These are phyloP conservation scores for mouse (Mus musculus) DNA, from an alignment of 2,113 vertebrate genomes.

Conservation along the genomic window DNA sequence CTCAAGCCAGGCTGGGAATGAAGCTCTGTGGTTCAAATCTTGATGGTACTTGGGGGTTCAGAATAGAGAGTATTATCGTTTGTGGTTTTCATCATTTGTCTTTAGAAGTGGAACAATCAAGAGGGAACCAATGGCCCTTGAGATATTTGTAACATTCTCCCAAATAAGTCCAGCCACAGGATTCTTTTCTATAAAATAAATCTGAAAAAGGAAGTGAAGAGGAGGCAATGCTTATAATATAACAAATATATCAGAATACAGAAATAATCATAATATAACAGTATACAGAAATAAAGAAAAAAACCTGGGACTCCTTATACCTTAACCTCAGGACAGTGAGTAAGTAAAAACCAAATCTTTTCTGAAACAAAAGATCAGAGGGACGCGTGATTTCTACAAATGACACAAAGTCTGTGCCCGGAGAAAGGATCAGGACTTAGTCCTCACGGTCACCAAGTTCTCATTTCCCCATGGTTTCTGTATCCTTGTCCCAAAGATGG, in stretches of 20 bases:
- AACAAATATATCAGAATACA: background rate
- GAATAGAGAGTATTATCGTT: background rate
- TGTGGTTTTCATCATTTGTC: constrained; percentile 23
- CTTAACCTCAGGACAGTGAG: background rate
- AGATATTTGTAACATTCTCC: background rate
- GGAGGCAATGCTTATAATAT: background rate
- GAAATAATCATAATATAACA: background rate
- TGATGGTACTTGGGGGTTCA: background rate
- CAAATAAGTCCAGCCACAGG: background rate
- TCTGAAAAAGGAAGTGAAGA: background rate
- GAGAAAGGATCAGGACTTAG: background rate
- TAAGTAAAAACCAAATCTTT: background rate
- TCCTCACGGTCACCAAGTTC: background rate
- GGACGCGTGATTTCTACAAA: background rate
- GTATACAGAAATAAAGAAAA: background rate
- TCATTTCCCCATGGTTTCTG: background rate
- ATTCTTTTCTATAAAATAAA: constrained; percentile 32
- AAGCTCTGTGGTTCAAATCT: background rate
- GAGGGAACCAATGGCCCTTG: background rate
- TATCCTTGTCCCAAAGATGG: background rate
- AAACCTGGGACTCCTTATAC: background rate
- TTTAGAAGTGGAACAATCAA: background rate
- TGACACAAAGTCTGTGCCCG: background rate
- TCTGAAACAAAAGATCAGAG: background rate
- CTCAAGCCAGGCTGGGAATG: background rate